Percentiles rank a stretch among this genome's conserved stretches.
Conservation (phyloP, 2,113 vertebrate genomes). For the Solea solea region DNA sequence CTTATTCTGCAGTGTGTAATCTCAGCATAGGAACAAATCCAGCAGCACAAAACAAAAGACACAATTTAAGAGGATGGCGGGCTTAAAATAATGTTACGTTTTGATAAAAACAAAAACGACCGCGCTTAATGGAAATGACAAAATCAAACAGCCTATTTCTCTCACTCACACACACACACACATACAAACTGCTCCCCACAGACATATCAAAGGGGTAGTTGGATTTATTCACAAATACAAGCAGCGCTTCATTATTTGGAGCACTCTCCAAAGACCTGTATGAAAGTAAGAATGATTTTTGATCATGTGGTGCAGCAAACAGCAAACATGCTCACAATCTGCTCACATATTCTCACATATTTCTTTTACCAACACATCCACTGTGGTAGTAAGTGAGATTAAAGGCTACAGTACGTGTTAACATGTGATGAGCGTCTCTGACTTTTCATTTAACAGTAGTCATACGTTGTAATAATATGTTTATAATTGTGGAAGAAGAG, state of each 20-base stretch:
- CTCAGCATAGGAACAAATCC: not conserved
- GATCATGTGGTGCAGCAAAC: too few species aligned
- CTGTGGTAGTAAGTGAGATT: too few species aligned
- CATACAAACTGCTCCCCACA: not conserved
- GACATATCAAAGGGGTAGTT: not conserved
- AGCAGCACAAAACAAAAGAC: not conserved
- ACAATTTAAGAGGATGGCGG: constrained; percentile 10
- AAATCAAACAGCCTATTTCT: constrained; percentile 7
- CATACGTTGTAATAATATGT: too few species aligned
- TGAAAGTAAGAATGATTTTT: constrained; percentile 3
- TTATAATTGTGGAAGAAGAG: too few species aligned
- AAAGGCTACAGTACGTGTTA: not conserved
- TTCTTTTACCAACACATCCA: too few species aligned
- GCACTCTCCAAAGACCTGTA: constrained; percentile 10
- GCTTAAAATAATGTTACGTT: not conserved
- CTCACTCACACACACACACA: not conserved
- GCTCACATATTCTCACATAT: too few species aligned
- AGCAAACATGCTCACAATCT: too few species aligned
- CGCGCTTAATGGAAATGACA: not conserved
- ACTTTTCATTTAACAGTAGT: not conserved
- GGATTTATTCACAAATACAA: constrained; percentile 23
- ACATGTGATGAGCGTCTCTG: not conserved
- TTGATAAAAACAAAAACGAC: too few species aligned
- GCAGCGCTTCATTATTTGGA: constrained; percentile 12
- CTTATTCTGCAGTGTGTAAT: not conserved